Percentiles rank a stretch among this genome's conserved stretches.
These are phyloP conservation scores for Polyergus mexicanus DNA, from an alignment of 1,140 invertebrate genomes.

Conservation along the genomic window DNA sequence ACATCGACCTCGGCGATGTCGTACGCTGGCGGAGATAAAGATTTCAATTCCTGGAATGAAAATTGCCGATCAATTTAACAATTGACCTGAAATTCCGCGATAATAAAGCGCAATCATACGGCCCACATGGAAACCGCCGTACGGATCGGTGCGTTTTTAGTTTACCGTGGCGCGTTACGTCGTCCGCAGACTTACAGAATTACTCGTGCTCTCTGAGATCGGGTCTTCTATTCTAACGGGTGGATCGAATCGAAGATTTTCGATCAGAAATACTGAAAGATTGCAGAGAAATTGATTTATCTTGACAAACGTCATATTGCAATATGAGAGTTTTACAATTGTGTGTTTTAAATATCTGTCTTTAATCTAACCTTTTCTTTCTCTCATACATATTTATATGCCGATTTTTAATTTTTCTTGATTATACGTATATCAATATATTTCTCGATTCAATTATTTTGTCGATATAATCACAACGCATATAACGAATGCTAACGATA, in stretches of 20 bases:
- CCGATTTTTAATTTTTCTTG: background rate
- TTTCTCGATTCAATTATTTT: background rate
- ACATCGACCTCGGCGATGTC: slow-evolving; percentile 63
- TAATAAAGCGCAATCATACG: slow-evolving; percentile 81
- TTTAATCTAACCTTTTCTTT: background rate
- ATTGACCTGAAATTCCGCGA: slow-evolving; percentile 84
- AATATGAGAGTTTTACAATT: background rate
- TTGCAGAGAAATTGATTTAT: background rate
- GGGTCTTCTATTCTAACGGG: slow-evolving; percentile 64
- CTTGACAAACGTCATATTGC: background rate
- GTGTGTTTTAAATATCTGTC: background rate
- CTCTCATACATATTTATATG: background rate
- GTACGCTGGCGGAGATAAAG: slow-evolving; percentile 78
- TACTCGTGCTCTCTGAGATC: slow-evolving; percentile 51
- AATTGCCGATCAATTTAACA: slow-evolving; percentile 85
- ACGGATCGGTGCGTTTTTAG: slow-evolving; percentile 75
- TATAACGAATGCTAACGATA: background rate
- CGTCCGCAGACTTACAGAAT: slow-evolving; percentile 57
- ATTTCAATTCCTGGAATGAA: slow-evolving; percentile 85
- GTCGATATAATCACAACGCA: background rate
- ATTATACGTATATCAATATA: background rate
- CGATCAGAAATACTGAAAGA: background rate
- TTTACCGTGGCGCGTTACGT: slow-evolving; percentile 66
- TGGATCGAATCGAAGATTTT: slow-evolving; percentile 37
- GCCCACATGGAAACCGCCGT: slow-evolving; percentile 73